A percentile compares a stretch with the other conserved stretches of the same genome.
Conservation (phyloP, 2,797 vertebrate species). For the Xerus rutilus region DNA sequence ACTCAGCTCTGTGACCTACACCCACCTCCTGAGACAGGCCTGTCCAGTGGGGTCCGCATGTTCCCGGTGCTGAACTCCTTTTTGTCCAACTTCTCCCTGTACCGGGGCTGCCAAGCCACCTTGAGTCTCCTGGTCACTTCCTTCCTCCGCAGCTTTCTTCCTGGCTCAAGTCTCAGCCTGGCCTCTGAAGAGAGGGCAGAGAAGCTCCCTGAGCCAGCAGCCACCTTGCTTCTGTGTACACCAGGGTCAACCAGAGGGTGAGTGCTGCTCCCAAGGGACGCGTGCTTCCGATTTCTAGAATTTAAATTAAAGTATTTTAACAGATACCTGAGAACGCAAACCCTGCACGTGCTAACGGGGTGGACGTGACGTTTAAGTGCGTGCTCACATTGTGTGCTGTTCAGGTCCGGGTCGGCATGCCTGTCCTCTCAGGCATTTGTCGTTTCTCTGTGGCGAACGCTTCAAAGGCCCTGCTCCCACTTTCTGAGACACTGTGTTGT, state of each 20-base stretch:
- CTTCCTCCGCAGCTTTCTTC: background rate
- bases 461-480: no score
- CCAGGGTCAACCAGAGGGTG: background rate
- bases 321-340: background rate
- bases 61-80: background rate
- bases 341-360: background rate
- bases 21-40: background rate
- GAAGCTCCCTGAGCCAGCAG: background rate
- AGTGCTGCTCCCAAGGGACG: background rate
- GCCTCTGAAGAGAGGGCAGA: background rate
- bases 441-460: background rate
- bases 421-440: background rate
- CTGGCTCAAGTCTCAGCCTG: slow-evolving; percentile 18
- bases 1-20: background rate
- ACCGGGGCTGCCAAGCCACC: background rate
- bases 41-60: background rate
- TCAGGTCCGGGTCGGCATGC: no score
- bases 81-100: background rate
- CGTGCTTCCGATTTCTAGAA: slow-evolving; percentile 35
- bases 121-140: background rate
- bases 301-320: background rate
- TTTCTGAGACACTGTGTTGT: background rate
- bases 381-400: no score
- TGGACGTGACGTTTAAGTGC: background rate
- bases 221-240: background rate